Base-by-base conservation (phyloP, 2,113 vertebrate species). In the Lipophrys pholis region DNA sequence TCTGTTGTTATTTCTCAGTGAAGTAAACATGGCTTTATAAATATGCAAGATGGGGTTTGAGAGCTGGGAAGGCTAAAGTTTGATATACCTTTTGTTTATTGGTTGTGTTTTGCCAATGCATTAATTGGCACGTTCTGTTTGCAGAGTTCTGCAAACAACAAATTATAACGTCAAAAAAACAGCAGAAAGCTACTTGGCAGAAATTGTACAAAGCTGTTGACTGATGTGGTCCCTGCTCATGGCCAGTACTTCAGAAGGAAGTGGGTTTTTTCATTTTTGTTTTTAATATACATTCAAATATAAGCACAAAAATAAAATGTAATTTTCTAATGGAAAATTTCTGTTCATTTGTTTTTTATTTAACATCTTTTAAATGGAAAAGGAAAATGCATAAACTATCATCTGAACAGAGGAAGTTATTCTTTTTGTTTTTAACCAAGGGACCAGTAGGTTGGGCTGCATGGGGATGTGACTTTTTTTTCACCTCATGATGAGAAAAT, bases 1-100 rank as follows among this genome's bases (percentile, higher is more conserved):
- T 17, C 49, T 56, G 38, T 43, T 39, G 62, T 38, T 56, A 43
- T 17, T 17, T 9, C 48, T 52, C 42, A 54, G 48, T 5, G 7
- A 58, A 7, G 36, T 36, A 12, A 57, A 52, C 11, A 12, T 4
- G 9, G 46, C 56, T 67, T 49, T 50, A 35, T 36, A 79, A 43
- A 61, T 56, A 71, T 9, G 71, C 57, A 14, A 35, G 53, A 35
- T 55, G 71, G 68, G 67, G 72, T 80, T 60, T 51, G 57, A 76
- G 7, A 8, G 21, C 68, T n/a, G 15, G 40, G 60, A 70, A 58
- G 5, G 6, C 52, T 63, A 53, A n/a, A 35, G 14, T 57, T 59
- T 64, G 48, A 45, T 54, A 71, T 16, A 15, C 52, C 64, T 62
- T 69, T 46, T 30, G 21, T 30, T 30, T 30, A 30, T 4, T 30